phyloP scores from a whole-genome alignment of 2,888 invertebrate genomes.

The Pristionchus exspectatus region DNA sequence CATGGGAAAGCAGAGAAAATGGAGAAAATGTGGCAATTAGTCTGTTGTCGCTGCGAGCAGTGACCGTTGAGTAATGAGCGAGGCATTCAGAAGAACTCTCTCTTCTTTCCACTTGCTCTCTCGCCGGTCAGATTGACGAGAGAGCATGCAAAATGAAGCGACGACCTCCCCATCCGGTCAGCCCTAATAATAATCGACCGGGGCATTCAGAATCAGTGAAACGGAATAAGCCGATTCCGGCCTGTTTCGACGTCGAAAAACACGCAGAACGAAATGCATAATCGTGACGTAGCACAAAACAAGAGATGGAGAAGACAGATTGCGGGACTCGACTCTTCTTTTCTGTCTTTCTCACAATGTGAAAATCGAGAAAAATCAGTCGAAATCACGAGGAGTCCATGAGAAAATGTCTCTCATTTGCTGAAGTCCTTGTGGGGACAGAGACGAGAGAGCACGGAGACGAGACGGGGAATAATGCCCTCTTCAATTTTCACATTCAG shows the following conservation, averaged over 20 bases:
- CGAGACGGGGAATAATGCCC: not conserved
- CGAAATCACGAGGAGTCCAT: not conserved
- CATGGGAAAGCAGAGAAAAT: not conserved
- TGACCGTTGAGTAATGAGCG: not conserved
- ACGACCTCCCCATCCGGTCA: too few relatives aligned
- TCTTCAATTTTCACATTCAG: not conserved
- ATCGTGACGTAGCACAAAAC: not conserved
- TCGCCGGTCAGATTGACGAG: too few relatives aligned
- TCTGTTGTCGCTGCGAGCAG: not conserved
- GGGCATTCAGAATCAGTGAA: not conserved
- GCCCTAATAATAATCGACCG: too few relatives aligned
- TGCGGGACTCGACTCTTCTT: not conserved
- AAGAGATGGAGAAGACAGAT: not conserved
- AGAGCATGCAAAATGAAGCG: too few relatives aligned
- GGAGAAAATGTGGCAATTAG: not conserved
- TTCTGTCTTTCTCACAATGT: not conserved
- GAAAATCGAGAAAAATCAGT: too few relatives aligned
- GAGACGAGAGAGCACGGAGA: not conserved
- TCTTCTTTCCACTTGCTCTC: too few relatives aligned
- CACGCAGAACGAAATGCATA: not conserved
- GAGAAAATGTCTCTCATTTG: not conserved
- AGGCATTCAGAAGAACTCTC: not conserved
- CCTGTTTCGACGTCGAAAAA: not conserved
- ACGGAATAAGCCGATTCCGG: slow-evolving; percentile 4
- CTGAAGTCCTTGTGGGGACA: not conserved